Evolutionary conservation across 2,888 invertebrate species (phyloP).

Genomic region (Leptogaster cylindrica): DNA sequence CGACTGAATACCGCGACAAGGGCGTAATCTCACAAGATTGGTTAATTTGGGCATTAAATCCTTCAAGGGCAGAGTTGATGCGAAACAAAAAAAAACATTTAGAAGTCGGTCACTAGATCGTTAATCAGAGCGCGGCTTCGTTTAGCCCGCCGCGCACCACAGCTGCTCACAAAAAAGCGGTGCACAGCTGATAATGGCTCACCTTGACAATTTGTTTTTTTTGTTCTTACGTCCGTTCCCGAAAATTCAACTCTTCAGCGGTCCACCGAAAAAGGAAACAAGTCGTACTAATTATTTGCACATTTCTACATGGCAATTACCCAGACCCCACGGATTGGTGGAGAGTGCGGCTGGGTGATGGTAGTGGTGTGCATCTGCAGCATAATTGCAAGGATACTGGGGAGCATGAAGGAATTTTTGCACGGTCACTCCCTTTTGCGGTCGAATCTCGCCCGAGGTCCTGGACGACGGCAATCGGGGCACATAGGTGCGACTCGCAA

Average conservation of each 20-base stretch:
- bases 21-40: conserved; percentile 7
- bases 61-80: background rate
- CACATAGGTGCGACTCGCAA: background rate
- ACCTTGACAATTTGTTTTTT: conserved; percentile 36
- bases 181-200: conserved; percentile 29
- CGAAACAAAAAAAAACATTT: conserved; percentile 25
- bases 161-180: background rate
- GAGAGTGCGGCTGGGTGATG: background rate
- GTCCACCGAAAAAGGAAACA: background rate
- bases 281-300: background rate
- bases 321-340: background rate
- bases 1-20: background rate
- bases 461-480: background rate
- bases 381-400: conserved; percentile 6
- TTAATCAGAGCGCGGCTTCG: conserved; percentile 16
- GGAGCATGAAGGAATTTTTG: background rate
- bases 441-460: background rate
- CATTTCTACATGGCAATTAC: background rate
- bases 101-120: conserved; percentile 38
- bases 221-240: background rate
- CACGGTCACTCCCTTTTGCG: background rate
- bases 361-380: background rate
- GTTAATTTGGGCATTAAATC: background rate
- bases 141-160: background rate
- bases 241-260: background rate